Percentiles rank a stretch among this genome's conserved stretches.
These are phyloP conservation scores for Myoxocephalus aenaeus DNA, from an alignment of 2,797 vertebrate genomes.

Conservation along the genomic window DNA sequence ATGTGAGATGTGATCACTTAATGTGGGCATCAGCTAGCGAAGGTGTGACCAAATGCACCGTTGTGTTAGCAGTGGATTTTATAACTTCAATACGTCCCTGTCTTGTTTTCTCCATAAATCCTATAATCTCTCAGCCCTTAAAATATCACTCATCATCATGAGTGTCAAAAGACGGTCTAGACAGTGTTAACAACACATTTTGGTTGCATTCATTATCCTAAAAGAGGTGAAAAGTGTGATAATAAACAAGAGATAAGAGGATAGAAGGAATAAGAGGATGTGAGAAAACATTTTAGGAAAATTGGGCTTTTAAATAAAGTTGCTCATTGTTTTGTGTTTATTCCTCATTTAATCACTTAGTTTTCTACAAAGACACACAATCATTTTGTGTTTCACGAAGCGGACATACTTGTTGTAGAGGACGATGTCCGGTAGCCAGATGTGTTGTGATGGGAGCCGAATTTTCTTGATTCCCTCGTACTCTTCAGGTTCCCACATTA, in stretches of 20 bases:
- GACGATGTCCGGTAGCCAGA: conserved; percentile 89
- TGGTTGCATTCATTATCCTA: conserved; percentile 14
- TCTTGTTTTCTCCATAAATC: neutral
- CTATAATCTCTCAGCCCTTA: neutral
- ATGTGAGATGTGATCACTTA: neutral
- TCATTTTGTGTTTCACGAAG: neutral
- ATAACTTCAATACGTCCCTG: neutral
- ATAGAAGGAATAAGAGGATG: conserved; percentile 34
- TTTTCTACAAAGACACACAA: conserved; percentile 21
- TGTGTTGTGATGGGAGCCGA: conserved; percentile 85
- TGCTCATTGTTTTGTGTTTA: conserved; percentile 5
- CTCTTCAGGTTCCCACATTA: conserved; percentile 87
- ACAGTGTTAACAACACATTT: neutral
- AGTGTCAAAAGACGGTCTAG: neutral
- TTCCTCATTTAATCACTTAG: conserved; percentile 35
- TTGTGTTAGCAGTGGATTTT: neutral
- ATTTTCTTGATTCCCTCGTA: conserved; percentile 87
- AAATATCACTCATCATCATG: conserved; percentile 11
- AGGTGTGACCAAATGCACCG: neutral
- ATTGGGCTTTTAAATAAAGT: conserved; percentile 25
- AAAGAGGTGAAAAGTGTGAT: conserved; percentile 21
- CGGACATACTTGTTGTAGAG: conserved; percentile 87
- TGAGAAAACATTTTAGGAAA: conserved; percentile 38
- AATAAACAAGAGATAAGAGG: conserved; percentile 25
- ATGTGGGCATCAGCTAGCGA: neutral